Evolutionary conservation across 2,797 vertebrate species (phyloP), one percentile per base, ranked within the genome.

Genomic region (Mormyrops attenuatus): DNA sequence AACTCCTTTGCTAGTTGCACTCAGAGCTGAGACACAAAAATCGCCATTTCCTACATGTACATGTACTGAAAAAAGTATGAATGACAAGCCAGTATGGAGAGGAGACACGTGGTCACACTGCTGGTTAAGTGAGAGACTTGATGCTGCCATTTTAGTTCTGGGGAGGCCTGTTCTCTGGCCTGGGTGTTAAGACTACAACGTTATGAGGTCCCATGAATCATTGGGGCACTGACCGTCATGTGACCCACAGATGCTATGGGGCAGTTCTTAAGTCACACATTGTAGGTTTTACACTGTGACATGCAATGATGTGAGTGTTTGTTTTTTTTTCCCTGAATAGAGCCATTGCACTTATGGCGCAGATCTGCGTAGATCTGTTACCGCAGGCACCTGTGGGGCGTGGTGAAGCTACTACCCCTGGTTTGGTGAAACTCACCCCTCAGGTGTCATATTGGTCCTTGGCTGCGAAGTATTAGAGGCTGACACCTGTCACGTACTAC

Each of bases 1-100:
- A 80, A 3, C n/a, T 85, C 69, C 90, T 34, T 47, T 47, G 9
- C 73, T 44, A 17, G 84, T 38, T 69, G 91, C 90, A 91, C 90
- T 91, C 91, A 91, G 85, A 53, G 82, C 47, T 91, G 91, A 89
- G 88, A 89, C 88, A 85, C 82, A 85, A 85, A 50, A 52, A 52
- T 49, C 0, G 1, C 49, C n/a, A 9, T 52, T 85, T 85, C 1
- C 82, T 50, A 89, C 89, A 44, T 91, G 90, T 89, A 91, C 89
- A 89, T 66, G 53, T 60, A 80, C 38, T 55, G 84, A 38, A 55
- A 38, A n/a, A 34, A 85, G 26, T 17, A 90, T 44, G 22, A 73
- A 44, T n/a, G 41, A 85, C 52, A 85, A 63, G 53, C 60, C 57
- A 49, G 41, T 15, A 22, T 47, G 8, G 57, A 47, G 38, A 22